phyloP scores from a whole-genome alignment of 2,888 invertebrate genomes.

The Oscheius sp. region DNA sequence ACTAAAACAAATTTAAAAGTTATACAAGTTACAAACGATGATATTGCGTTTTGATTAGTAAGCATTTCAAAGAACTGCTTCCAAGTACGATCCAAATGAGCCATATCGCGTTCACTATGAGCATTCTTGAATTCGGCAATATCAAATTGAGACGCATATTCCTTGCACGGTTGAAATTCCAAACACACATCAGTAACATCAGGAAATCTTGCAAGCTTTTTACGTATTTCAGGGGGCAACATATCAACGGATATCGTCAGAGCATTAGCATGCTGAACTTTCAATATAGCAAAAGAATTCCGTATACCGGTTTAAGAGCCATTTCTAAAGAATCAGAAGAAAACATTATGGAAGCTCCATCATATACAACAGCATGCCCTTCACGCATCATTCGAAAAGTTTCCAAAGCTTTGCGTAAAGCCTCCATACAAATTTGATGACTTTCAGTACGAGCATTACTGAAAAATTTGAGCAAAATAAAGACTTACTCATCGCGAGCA shows the following conservation, averaged over 20 bases:
- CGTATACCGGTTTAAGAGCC: conserved; percentile 20
- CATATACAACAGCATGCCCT: conserved; percentile 12
- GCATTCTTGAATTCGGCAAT: conserved; percentile 19
- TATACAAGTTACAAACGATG: too few species aligned
- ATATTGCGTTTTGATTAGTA: too few species aligned
- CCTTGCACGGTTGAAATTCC: conserved; percentile 18
- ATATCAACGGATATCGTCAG: conserved; percentile 7
- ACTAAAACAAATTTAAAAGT: too few species aligned
- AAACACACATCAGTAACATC: conserved; percentile 2
- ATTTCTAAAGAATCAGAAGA: conserved; percentile 15
- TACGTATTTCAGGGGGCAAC: neutral
- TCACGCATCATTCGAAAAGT: conserved; percentile 20
- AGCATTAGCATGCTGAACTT: conserved; percentile 6
- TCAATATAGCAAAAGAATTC: neutral
- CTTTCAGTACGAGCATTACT: conserved; percentile 17
- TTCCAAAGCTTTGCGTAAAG: conserved; percentile 23
- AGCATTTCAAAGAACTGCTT: conserved; percentile 34
- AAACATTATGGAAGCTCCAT: conserved; percentile 25
- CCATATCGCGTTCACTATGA: conserved; percentile 25
- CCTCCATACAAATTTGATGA: conserved; percentile 26
- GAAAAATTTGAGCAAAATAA: neutral
- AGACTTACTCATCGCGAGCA: conserved; percentile 20
- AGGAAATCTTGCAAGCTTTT: conserved; percentile 5
- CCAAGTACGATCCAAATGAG: conserved; percentile 19
- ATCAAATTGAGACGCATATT: conserved; percentile 9